These are phyloP conservation scores for Archilochus colubris DNA, from an alignment of 2,113 vertebrate genomes.

Conservation along the genomic window DNA sequence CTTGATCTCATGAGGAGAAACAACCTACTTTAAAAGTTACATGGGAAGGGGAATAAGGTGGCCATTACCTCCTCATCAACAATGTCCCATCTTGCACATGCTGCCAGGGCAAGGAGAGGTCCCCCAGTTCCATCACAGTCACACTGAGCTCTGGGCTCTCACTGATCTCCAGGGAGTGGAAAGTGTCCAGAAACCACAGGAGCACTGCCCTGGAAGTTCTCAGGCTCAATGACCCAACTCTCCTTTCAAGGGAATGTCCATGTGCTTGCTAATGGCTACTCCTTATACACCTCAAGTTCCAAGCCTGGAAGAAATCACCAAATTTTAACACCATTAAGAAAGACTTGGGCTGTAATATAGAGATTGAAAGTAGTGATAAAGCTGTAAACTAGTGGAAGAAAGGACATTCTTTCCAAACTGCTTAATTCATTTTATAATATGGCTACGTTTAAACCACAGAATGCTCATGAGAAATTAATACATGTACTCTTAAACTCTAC, in stretches of 20 bases:
- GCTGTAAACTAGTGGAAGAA: not conserved
- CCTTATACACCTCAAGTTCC: not conserved
- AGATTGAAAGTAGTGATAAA: not conserved
- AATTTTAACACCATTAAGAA: not conserved
- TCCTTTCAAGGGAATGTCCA: not conserved
- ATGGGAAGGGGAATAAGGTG: not conserved
- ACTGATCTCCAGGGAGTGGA: not conserved
- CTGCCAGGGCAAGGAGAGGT: not conserved
- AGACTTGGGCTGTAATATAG: not conserved
- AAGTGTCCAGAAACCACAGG: not conserved
- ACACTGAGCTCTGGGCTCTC: not conserved
- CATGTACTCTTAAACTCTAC: not conserved
- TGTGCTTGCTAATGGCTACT: not conserved
- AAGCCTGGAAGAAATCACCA: not conserved
- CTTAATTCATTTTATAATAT: not conserved
- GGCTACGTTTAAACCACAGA: not conserved
- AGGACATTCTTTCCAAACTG: not conserved
- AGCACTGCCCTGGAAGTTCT: not conserved
- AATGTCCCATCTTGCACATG: not conserved
- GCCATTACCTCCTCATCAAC: not conserved
- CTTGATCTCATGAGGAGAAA: not conserved
- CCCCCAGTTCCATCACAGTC: not conserved
- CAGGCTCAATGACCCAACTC: fast-evolving
- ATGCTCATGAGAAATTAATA: not conserved
- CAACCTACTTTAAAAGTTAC: not conserved